A percentile compares a stretch with the other conserved stretches of the same genome.
phyloP scores from a whole-genome alignment of 2,797 vertebrate genomes.

The Lutjanus campechanus region DNA sequence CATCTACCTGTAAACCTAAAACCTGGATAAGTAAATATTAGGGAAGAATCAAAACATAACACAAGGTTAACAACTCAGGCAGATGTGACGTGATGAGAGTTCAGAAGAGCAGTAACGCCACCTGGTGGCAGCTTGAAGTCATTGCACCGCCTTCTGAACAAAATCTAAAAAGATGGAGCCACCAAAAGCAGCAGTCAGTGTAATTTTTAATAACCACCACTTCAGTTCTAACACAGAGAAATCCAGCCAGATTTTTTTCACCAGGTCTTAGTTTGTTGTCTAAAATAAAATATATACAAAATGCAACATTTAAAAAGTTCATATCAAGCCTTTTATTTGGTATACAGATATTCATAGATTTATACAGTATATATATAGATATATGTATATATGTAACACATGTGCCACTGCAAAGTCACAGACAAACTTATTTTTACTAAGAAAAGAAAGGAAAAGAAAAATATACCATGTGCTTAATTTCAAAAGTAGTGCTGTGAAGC shows the following conservation, averaged over 20 bases:
- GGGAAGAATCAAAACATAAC: background rate
- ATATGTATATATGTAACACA: constrained; percentile 87
- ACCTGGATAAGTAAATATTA: no score
- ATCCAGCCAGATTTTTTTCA: constrained; percentile 29
- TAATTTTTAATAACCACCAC: constrained; percentile 89
- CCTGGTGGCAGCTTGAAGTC: constrained; percentile 49
- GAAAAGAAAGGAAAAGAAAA: constrained; percentile 80
- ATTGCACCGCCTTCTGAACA: constrained; percentile 3
- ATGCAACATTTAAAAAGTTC: constrained; percentile 89
- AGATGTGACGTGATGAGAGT: background rate
- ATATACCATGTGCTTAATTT: constrained; percentile 73
- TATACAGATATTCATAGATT: constrained; percentile 86
- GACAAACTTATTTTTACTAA: constrained; percentile 89
- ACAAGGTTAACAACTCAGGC: background rate
- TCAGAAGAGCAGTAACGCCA: constrained; percentile 41
- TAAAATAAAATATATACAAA: constrained; percentile 84
- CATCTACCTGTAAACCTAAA: no score
- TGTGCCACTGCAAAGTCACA: constrained; percentile 91
- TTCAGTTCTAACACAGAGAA: constrained; percentile 87
- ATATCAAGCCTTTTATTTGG: constrained; percentile 99
- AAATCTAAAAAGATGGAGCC: constrained; percentile 7
- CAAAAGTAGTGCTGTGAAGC: constrained; percentile 84
- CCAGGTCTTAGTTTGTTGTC: constrained; percentile 79
- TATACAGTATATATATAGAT: constrained; percentile 83
- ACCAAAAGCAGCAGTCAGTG: constrained; percentile 73